These are phyloP conservation scores for Psittacara wagleri DNA, from an alignment of 2,113 vertebrate genomes.

Conservation along the genomic window DNA sequence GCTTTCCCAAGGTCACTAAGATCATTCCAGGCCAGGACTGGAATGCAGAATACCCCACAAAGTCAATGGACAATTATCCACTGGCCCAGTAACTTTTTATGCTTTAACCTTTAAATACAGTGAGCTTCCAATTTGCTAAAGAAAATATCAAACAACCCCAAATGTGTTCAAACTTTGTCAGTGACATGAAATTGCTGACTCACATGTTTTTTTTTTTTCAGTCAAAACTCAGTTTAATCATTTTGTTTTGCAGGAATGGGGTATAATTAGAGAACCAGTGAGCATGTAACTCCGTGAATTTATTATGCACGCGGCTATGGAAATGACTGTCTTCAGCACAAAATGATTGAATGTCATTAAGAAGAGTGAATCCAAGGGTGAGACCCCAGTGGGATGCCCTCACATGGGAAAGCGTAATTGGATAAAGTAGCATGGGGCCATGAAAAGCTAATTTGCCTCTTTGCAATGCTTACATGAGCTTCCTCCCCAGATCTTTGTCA, in stretches of 20 bases:
- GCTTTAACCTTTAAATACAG: not conserved
- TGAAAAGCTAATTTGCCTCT: conserved; percentile 48
- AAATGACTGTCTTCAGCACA: conserved; percentile 69
- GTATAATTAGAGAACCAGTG: conserved; percentile 61
- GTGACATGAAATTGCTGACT: conserved; percentile 44
- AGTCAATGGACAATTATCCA: not conserved
- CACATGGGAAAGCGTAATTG: conserved; percentile 34
- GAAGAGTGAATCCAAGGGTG: conserved; percentile 57
- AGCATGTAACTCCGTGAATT: conserved; percentile 61
- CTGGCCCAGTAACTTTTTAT: not conserved
- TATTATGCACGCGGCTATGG: conserved; percentile 61
- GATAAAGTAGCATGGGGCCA: conserved; percentile 58
- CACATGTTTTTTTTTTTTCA: not conserved
- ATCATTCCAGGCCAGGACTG: not conserved
- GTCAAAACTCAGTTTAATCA: conserved; percentile 34
- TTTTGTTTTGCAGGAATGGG: conserved; percentile 52
- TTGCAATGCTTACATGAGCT: not conserved
- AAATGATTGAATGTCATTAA: conserved; percentile 68
- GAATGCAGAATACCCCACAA: not conserved
- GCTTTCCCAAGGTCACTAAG: not conserved
- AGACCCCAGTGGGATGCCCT: conserved; percentile 57
- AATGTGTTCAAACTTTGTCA: not conserved
- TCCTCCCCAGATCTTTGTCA: conserved; percentile 1
- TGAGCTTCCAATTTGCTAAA: not conserved
- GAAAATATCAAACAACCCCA: not conserved